phyloP scores from a whole-genome alignment of 2,113 vertebrate genomes.

The Sardina pilchardus region DNA sequence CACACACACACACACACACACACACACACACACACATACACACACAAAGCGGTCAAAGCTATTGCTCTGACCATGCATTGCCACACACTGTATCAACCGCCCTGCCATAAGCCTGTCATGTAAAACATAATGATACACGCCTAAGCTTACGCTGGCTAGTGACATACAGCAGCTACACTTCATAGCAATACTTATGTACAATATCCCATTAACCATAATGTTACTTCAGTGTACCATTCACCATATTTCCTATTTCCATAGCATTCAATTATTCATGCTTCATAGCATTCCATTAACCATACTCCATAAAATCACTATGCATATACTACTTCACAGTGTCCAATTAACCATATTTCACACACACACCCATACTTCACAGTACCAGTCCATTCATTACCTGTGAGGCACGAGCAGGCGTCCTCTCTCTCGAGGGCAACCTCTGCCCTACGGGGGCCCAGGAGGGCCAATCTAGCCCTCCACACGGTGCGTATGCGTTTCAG shows the following conservation, averaged over 20 bases:
- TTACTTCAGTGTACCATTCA: too few relatives aligned
- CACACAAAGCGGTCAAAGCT: not conserved
- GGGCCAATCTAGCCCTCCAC: not conserved
- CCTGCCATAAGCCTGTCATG: not conserved
- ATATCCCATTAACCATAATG: too few relatives aligned
- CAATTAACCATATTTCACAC: not conserved
- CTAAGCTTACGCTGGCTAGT: too few relatives aligned
- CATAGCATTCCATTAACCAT: not conserved
- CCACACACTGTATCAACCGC: not conserved
- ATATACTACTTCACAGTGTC: not conserved
- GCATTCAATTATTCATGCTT: too few relatives aligned
- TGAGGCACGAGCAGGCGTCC: not conserved
- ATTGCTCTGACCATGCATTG: not conserved
- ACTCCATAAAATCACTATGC: not conserved
- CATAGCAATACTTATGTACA: not conserved
- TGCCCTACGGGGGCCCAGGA: constrained; percentile 1
- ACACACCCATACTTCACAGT: not conserved
- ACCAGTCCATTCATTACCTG: not conserved
- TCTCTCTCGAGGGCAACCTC: not conserved
- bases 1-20: not conserved
- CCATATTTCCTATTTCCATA: not conserved
- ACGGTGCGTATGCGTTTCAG: not conserved
- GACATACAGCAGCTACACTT: too few relatives aligned
- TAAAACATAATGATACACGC: not conserved
- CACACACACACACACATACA: not conserved